phyloP scores from a whole-genome alignment of 2,888 invertebrate genomes.

The Dynastes hyllus region DNA sequence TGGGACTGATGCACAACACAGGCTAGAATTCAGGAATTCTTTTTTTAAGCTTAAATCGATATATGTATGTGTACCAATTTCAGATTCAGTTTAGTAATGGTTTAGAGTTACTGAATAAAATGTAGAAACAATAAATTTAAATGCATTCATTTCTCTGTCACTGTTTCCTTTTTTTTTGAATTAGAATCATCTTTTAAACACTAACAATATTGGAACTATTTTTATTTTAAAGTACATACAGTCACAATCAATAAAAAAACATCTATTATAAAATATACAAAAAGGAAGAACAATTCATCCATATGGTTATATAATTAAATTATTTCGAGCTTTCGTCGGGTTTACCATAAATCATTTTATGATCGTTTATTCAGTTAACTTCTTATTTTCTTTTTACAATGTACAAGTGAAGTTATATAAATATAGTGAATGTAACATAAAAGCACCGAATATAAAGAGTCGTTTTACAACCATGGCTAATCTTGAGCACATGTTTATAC shows the following conservation, averaged over 20 bases:
- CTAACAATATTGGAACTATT: background rate
- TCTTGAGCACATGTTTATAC: slow-evolving; percentile 34
- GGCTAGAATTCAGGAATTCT: too few species aligned
- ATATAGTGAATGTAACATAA: slow-evolving; percentile 7
- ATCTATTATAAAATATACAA: slow-evolving; percentile 40
- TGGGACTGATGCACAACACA: too few species aligned
- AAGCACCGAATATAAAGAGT: slow-evolving; percentile 13
- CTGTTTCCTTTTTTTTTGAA: background rate
- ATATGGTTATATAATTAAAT: slow-evolving; percentile 4
- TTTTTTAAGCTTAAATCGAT: too few species aligned
- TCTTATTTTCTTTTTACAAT: slow-evolving; percentile 38
- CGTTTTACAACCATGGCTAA: slow-evolving; percentile 23
- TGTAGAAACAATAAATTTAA: too few species aligned
- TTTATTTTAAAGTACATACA: slow-evolving; percentile 12
- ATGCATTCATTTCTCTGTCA: too few species aligned
- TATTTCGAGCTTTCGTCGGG: slow-evolving; percentile 8
- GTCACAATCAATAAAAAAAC: slow-evolving; percentile 27
- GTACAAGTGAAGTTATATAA: slow-evolving; percentile 32
- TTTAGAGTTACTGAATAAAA: too few species aligned
- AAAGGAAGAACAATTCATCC: slow-evolving; percentile 42
- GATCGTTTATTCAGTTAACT: slow-evolving; percentile 2
- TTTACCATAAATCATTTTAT: background rate
- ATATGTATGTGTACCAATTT: too few species aligned
- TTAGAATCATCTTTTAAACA: background rate
- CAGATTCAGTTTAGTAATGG: too few species aligned